Evolutionary conservation across 2,888 invertebrate species (phyloP), one percentile per base, ranked within the genome.

Genomic region (Hipparchia sbordonii): DNA sequence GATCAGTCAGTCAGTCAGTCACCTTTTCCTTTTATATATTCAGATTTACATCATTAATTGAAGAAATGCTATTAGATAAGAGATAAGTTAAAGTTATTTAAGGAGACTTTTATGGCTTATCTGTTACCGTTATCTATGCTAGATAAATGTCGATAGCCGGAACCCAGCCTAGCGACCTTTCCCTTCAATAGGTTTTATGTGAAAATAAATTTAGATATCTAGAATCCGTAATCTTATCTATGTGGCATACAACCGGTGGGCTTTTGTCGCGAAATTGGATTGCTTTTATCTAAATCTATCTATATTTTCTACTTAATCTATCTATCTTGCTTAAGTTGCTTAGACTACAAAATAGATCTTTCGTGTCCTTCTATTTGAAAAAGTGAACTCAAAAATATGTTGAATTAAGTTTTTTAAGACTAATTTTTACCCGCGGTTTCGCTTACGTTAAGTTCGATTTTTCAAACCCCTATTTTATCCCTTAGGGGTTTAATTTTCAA

Each of bases 171-270:
- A 46, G 46, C 46, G 46, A 46, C 62, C 62, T 62, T 48, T 62
- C 5, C 23, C 48, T 62, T 62, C 62, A 48, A 62, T 51, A 63
- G 23, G 63, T 23, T 63, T 62, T 63, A 63, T 63, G 63, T 63
- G 63, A 63, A 63, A 63, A 63, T 63, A 63, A 63, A 63, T 63
- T 10, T 23, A 63, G 63, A 63, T 63, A 63, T 63, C 63, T 63
- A 63, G 48, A 48, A 48, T 51, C 48, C 63, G 63, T 51, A 23
- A 63, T 63, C 63, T 63, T 48, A 63, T 63, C 48, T 51, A 13
- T 23, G 48, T 23, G 48, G 13, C 48, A 63, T 63, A 51, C 23
- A 63, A 48, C 63, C 63, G 63, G 10, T 9, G 48, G 10, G 48
- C 48, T 23, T 63, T 63, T 13, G 63, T 63, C 46, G 13, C 48